Percentiles rank a stretch among this genome's conserved stretches.
These are phyloP conservation scores for Tychaedon coryphoeus DNA, from an alignment of 2,113 vertebrate species.

Conservation along the genomic window DNA sequence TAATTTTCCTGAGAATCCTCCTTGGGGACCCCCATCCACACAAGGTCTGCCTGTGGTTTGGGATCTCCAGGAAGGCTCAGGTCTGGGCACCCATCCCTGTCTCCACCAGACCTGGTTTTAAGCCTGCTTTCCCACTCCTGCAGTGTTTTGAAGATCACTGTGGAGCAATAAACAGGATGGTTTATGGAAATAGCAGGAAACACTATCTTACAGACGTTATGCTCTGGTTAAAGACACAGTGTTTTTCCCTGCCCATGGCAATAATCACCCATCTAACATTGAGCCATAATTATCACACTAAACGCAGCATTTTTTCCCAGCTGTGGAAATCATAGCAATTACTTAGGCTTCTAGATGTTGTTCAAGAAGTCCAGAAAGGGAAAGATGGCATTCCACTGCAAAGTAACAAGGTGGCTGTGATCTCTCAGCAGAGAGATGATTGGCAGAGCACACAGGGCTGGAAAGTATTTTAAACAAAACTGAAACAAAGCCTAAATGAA, in stretches of 20 bases:
- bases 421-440: background rate
- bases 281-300: background rate
- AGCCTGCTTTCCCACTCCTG: background rate
- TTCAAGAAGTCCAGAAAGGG: background rate
- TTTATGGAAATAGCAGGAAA: background rate
- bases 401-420: background rate
- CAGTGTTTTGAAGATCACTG: background rate
- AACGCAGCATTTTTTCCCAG: background rate
- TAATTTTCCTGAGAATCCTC: background rate
- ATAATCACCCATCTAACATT: background rate
- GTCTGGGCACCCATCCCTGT: background rate
- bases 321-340: background rate
- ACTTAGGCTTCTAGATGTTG: background rate
- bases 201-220: background rate
- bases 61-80: background rate
- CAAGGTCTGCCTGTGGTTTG: accelerated
- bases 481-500: background rate
- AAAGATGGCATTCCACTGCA: background rate
- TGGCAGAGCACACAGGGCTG: background rate
- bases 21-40: background rate
- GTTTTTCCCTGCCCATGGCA: background rate
- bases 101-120: background rate
- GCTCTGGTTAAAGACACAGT: background rate
- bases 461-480: background rate
- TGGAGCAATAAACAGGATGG: background rate